These are phyloP conservation scores for Agonopterix subpropinquella DNA, from an alignment of 2,888 invertebrate genomes.

Conservation along the genomic window DNA sequence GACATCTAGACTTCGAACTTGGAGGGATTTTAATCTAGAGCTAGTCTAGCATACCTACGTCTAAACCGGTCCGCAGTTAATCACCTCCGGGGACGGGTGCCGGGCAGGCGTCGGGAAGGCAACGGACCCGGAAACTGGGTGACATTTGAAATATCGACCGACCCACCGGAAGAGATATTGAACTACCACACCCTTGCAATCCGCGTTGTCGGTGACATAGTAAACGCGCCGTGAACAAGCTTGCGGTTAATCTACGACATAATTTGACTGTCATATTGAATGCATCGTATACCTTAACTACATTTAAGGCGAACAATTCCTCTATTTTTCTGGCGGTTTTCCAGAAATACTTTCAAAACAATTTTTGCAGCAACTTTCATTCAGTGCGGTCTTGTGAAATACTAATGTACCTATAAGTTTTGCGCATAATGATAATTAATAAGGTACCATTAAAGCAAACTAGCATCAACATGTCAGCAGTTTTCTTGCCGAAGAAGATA, in stretches of 20 bases:
- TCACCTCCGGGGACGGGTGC: conserved; percentile 21
- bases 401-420: no score
- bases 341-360: no score
- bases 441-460: no score
- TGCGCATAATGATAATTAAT: no score
- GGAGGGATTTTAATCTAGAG: conserved; percentile 20
- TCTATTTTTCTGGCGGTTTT: no score
- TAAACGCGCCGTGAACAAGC: conserved; percentile 1
- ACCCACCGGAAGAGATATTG: conserved; percentile 34
- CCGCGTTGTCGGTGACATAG: conserved; percentile 5
- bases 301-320: no score
- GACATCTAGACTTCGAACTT: conserved; percentile 6
- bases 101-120: conserved; percentile 14
- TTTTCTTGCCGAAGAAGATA: no score
- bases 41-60: conserved; percentile 22
- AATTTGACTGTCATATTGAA: conserved; percentile 10
- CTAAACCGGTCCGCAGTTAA: conserved; percentile 38
- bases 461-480: no score
- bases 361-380: no score
- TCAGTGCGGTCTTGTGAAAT: no score
- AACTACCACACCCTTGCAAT: conserved; percentile 26
- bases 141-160: conserved; percentile 57
- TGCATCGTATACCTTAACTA: conserved; percentile 5
- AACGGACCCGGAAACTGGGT: conserved; percentile 47
- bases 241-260: conserved; percentile 4